A percentile compares a stretch with the other conserved stretches of the same genome.
These are phyloP conservation scores for Epinephelus fuscoguttatus DNA, from an alignment of 2,113 vertebrate species.

Conservation along the genomic window DNA sequence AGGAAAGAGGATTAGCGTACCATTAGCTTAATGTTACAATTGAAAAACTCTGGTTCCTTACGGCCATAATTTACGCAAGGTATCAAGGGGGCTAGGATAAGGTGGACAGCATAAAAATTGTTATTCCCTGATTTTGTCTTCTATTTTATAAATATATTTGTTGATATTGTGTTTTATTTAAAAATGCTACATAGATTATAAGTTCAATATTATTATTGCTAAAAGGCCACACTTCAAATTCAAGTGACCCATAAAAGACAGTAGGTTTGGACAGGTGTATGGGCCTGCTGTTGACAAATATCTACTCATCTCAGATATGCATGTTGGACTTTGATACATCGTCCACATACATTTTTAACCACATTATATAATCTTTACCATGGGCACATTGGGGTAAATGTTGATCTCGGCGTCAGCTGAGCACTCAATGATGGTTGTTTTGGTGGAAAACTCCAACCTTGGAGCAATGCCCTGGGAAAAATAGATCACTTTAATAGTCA, in stretches of 20 bases:
- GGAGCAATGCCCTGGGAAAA: conserved; percentile 86
- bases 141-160: not conserved
- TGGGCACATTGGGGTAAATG: conserved; percentile 74
- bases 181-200: not conserved
- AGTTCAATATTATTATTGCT: not conserved
- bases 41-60: too few relatives aligned
- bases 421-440: conserved; percentile 86
- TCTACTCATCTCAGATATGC: not conserved
- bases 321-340: not conserved
- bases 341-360: not conserved
- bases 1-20: too few relatives aligned
- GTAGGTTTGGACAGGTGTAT: not conserved
- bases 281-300: not conserved
- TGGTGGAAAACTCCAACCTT: conserved; percentile 87
- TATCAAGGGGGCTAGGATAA: too few relatives aligned
- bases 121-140: too few relatives aligned
- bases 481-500: not conserved
- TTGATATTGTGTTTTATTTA: not conserved
- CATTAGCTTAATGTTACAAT: too few relatives aligned
- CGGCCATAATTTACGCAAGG: too few relatives aligned
- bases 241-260: not conserved
- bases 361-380: conserved; percentile 55
- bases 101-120: too few relatives aligned
- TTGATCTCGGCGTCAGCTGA: conserved; percentile 62
- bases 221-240: not conserved